Evolutionary conservation across 1,140 invertebrate species (phyloP), one percentile per base, ranked within the genome.

Genomic region (Orussus abietinus): DNA sequence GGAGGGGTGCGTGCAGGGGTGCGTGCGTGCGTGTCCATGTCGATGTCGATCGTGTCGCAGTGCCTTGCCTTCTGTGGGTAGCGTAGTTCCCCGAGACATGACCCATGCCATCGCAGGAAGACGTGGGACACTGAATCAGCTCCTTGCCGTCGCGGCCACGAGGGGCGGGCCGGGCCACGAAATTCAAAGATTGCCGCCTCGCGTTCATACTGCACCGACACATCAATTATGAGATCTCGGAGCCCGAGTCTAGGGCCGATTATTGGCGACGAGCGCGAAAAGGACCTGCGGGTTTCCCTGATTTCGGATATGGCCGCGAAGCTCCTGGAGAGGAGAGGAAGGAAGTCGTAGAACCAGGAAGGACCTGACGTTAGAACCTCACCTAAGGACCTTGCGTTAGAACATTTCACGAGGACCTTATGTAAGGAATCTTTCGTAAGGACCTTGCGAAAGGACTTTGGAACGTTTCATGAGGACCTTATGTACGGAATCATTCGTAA

Each of bases 51-150:
- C 56, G 26, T 17, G 12, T 14, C 9, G 30, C n/a, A n/a, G 63
- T 59, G 67, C 69, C 74, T 76, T 74, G 78, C 77, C 77, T 83
- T 70, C 82, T 76, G 68, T 84, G 85, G 61, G 82, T 84, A 69
- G 81, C 77, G 74, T 84, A 86, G 77, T 85, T 86, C 64, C 79
- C 83, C 59, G 80, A 84, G 60, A 84, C 69, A 73, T 84, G 82
- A 57, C 82, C 82, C 75, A 81, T 79, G 67, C 85, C 84, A 75
- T 86, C 82, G 74, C 85, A 87, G 55, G 79, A 81, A 48, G 80
- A 79, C 42, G 80, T 85, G 41, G 84, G 84, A 64, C 85, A 88
- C 65, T 82, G 81, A 64, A 84, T 78, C 63, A 82, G 75, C 71
- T 83, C 81, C 74, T 80, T 81, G 55, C 77, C 79, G 59, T 82